These are phyloP conservation scores for Artibeus lituratus DNA, from an alignment of 2,797 vertebrate genomes.

Conservation along the genomic window DNA sequence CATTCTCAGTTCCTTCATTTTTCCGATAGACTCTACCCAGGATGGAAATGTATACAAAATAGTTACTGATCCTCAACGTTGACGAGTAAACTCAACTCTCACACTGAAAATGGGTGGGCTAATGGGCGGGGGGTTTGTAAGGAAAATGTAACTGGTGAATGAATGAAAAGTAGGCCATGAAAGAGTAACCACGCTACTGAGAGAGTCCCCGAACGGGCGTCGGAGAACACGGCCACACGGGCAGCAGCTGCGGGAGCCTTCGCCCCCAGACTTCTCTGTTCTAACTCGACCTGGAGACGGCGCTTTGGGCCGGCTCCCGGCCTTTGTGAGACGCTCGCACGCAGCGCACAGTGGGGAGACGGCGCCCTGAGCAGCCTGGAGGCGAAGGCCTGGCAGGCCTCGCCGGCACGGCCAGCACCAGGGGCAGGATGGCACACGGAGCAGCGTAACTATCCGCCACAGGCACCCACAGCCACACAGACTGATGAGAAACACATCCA, in stretches of 20 bases:
- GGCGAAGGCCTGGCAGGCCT: neutral
- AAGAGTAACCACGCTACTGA: neutral
- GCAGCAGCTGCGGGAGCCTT: too few species aligned
- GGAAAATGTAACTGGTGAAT: neutral
- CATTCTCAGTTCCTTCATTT: neutral
- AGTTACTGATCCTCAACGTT: neutral
- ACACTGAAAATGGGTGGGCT: neutral
- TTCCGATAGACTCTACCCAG: neutral
- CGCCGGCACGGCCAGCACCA: neutral
- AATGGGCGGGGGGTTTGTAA: neutral
- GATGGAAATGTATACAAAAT: neutral
- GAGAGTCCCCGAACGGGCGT: neutral
- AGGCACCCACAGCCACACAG: neutral
- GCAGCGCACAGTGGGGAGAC: accelerated
- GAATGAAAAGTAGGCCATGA: neutral
- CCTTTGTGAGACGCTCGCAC: too few species aligned
- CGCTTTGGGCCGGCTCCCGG: neutral
- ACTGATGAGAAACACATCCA: neutral
- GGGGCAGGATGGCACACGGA: neutral
- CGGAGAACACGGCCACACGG: neutral
- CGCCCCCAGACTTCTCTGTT: accelerated
- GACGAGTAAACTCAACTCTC: neutral
- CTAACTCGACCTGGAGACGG: neutral
- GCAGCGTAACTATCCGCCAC: too few species aligned
- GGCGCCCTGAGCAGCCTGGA: too few species aligned